Base-by-base conservation (phyloP, 2,113 vertebrate genomes). In the Eretmochelys imbricata region DNA sequence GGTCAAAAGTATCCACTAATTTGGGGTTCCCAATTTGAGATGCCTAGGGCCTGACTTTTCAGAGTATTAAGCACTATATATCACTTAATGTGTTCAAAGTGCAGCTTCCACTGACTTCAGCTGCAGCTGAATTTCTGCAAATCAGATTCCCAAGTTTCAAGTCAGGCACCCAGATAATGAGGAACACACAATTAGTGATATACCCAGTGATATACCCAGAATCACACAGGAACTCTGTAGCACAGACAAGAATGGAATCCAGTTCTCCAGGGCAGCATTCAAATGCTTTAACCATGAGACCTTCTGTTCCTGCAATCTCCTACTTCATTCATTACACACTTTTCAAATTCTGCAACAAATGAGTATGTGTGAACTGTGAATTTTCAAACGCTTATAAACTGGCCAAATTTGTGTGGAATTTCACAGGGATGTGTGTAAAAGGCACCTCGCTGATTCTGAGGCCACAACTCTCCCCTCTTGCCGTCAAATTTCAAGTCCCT, bases 1-100 rank as follows among this genome's bases (percentile, higher is more conserved):
- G 46, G 91, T 62, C 29, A 95, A 93, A 96, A 94, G 46, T 20
- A 50, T 31, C 84, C 59, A 50, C 27, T 88, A 81, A 84, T 89
- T 91, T 91, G 93, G 25, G 55, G 24, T 29, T 94, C 46, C 2
- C 14, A 51, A 10, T 55, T 38, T 75, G 75, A 89, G 82, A 38
- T 48, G 83, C n/a, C 82, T 53, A 59, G 57, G 65, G 35, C 25
- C 6, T 72, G 53, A 54, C 10, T 31, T 46, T 89, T 80, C 65
- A 9, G 49, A 95, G 89, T 49, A 93, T 13, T 31, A 80, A 91
- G 62, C 35, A 80, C 8, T 29, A 69, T 29, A 59, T 2, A 57
- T 0, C 25, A 25, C 38, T 93, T 72, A 55, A 38, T 22, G 80
- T 6, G 20, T 79, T 90, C 46, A 72, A 93, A 96, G 79, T 10